Conservation (phyloP, 2,888 invertebrate genomes). For the Leptura quadrifasciata region DNA sequence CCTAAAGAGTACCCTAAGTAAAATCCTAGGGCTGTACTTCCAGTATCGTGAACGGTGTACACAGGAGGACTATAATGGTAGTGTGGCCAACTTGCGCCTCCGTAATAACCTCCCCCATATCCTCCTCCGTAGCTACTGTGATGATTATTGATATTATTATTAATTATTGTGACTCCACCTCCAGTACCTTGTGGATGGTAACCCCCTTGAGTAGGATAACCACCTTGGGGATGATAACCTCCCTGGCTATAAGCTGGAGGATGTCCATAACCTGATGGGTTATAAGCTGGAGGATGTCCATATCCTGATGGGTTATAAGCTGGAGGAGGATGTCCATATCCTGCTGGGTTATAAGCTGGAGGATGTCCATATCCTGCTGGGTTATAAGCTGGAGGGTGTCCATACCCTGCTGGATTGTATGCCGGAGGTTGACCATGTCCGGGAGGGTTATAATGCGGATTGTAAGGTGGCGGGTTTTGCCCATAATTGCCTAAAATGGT, state of each 20-base stretch:
- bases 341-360: constrained; percentile 58
- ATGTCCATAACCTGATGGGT: constrained; percentile 37
- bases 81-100: constrained; percentile 35
- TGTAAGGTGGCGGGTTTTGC: constrained; percentile 57
- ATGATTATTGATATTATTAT: constrained; percentile 64
- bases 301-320: constrained; percentile 50
- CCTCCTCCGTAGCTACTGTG: constrained; percentile 55
- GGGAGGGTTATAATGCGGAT: constrained; percentile 52
- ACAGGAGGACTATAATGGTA: constrained; percentile 32
- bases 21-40: constrained; percentile 66
- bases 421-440: constrained; percentile 53
- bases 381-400: constrained; percentile 57
- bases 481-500: constrained; percentile 31
- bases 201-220: constrained; percentile 48
- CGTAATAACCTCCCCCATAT: constrained; percentile 46
- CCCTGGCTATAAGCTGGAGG: constrained; percentile 46
- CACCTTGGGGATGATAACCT: constrained; percentile 40
- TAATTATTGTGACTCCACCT: constrained; percentile 59
- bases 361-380: constrained; percentile 51
- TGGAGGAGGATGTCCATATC: constrained; percentile 60
- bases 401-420: constrained; percentile 59
- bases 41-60: constrained; percentile 61
- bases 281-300: constrained; percentile 57
- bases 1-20: constrained; percentile 66
- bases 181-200: constrained; percentile 45